phyloP scores from a whole-genome alignment of 2,888 invertebrate genomes.

The Chloroclystis v-ata region DNA sequence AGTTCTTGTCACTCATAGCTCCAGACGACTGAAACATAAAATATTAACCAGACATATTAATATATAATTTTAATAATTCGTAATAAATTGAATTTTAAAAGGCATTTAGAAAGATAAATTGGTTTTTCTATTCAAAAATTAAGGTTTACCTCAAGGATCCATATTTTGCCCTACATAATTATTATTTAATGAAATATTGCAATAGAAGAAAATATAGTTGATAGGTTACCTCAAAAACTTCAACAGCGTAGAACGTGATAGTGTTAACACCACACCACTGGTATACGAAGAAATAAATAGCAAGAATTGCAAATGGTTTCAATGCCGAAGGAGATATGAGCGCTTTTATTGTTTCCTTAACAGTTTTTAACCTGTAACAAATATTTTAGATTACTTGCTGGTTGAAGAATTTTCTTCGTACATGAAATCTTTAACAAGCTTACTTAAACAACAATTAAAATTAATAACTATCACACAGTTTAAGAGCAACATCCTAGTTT shows the following conservation, averaged over 20 bases:
- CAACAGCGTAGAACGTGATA: constrained; percentile 83
- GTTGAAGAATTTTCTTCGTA: too few species aligned
- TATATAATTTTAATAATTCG: too few species aligned
- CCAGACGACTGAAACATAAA: constrained; percentile 71
- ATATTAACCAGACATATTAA: not conserved
- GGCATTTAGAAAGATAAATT: not conserved
- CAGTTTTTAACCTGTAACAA: constrained; percentile 57
- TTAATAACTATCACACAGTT: too few species aligned
- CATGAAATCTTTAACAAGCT: too few species aligned
- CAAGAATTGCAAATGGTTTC: constrained; percentile 80
- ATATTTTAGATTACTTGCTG: constrained; percentile 22
- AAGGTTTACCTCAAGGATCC: constrained; percentile 6
- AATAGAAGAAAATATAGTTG: not conserved
- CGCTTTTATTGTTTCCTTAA: constrained; percentile 74
- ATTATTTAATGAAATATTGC: not conserved
- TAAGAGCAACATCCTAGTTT: too few species aligned
- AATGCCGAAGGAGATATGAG: constrained; percentile 79
- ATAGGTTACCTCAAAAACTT: constrained; percentile 76
- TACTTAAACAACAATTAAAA: too few species aligned
- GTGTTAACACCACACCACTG: constrained; percentile 85
- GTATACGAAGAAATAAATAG: constrained; percentile 82
- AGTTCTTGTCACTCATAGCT: constrained; percentile 75
- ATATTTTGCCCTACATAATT: not conserved
- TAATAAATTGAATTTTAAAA: not conserved
- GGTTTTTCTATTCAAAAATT: not conserved